phyloP scores from a whole-genome alignment of 2,113 vertebrate species.

The Danionella cerebrum region DNA sequence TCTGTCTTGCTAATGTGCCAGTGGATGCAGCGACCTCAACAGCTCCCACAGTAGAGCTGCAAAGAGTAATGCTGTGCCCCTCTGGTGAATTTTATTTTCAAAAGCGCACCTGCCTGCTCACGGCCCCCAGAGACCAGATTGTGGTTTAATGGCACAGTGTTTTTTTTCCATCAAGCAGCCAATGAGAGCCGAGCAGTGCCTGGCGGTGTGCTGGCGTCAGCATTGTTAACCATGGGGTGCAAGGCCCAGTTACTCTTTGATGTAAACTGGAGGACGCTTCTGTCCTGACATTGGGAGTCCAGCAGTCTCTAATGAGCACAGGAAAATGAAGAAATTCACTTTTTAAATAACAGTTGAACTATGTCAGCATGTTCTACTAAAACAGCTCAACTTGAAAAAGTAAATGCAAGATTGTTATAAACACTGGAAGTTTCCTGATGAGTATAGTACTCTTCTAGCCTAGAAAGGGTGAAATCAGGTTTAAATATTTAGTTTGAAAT shows the following conservation, averaged over 20 bases:
- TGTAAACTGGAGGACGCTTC: constrained; percentile 5
- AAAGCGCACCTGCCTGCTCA: constrained; percentile 42
- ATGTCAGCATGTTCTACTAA: too few relatives aligned
- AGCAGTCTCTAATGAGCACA: neutral
- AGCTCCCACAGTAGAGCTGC: neutral
- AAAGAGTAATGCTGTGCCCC: constrained; percentile 34
- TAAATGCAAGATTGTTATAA: too few relatives aligned
- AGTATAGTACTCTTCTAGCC: too few relatives aligned
- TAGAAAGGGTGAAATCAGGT: too few relatives aligned
- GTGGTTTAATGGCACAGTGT: constrained; percentile 14
- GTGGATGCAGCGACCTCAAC: constrained; percentile 22
- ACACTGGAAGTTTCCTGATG: too few relatives aligned
- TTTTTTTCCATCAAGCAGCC: neutral
- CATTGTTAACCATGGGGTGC: neutral
- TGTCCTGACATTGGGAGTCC: neutral
- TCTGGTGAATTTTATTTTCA: constrained; percentile 45
- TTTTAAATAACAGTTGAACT: neutral
- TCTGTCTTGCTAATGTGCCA: constrained; percentile 42
- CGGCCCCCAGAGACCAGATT: neutral
- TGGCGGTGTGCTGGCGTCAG: constrained; percentile 1
- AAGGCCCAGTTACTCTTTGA: neutral
- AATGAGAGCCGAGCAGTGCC: neutral
- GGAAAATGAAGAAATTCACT: neutral
- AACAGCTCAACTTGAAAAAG: too few relatives aligned
- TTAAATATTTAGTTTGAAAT: too few relatives aligned